These are phyloP conservation scores for Escarpia spicata DNA, from an alignment of 2,888 invertebrate genomes.

Conservation along the genomic window DNA sequence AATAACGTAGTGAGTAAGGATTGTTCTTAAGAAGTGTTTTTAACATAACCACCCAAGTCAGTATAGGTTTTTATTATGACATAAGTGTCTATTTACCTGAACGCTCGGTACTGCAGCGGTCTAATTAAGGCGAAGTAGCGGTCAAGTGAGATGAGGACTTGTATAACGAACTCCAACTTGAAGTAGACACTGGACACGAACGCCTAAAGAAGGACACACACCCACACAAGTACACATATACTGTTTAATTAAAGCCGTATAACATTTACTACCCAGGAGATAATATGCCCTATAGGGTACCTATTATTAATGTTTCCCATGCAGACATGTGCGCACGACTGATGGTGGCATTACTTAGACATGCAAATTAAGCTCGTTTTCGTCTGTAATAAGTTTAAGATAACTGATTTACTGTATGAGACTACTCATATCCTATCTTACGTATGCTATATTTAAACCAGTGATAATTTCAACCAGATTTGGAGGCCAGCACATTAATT, in stretches of 20 bases:
- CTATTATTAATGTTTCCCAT: not conserved
- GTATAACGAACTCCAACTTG: constrained; percentile 36
- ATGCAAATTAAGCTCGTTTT: not conserved
- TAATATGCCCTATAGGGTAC: not conserved
- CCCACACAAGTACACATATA: not conserved
- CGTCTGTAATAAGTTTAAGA: not conserved
- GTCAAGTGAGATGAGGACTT: constrained; percentile 37
- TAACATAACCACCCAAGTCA: too few species aligned
- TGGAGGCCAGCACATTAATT: too few species aligned
- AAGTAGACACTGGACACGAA: constrained; percentile 33
- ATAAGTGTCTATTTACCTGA: not conserved
- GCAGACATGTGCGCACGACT: not conserved
- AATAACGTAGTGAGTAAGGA: too few species aligned
- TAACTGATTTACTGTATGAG: not conserved
- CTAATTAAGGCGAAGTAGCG: constrained; percentile 36
- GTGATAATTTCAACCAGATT: too few species aligned
- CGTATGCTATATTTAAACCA: not conserved
- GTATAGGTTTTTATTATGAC: not conserved
- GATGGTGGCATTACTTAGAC: not conserved
- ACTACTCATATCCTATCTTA: not conserved
- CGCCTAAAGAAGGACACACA: constrained; percentile 27
- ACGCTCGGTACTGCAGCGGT: constrained; percentile 34
- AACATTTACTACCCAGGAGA: not conserved
- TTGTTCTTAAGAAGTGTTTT: too few species aligned
- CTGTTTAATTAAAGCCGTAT: not conserved